These are phyloP conservation scores for Sturnus vulgaris DNA, from an alignment of 2,113 vertebrate genomes.

Conservation along the genomic window DNA sequence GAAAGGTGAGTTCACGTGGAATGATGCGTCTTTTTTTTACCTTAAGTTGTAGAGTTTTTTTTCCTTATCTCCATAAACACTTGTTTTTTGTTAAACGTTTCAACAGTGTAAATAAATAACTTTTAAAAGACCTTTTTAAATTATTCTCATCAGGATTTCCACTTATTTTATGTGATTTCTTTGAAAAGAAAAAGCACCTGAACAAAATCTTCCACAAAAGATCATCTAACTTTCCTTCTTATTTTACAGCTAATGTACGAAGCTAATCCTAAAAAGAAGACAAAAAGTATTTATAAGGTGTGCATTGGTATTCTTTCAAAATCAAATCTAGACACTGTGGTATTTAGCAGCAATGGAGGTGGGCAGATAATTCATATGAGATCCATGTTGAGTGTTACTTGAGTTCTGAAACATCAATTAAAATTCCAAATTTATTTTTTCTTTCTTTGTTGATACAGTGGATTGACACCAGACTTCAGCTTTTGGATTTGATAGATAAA, in stretches of 20 bases:
- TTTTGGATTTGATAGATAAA: conserved; percentile 61
- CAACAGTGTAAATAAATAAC: conserved; percentile 50
- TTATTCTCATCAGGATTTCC: conserved; percentile 59
- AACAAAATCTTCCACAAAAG: conserved; percentile 68
- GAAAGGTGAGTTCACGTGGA: conserved; percentile 78
- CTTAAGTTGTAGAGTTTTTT: conserved; percentile 9
- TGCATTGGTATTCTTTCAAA: conserved; percentile 69
- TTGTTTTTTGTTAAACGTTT: conserved; percentile 47
- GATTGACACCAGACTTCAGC: conserved; percentile 57
- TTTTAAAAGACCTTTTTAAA: conserved; percentile 23
- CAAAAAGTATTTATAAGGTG: conserved; percentile 96
- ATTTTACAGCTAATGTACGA: conserved; percentile 87
- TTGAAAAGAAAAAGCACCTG: conserved; percentile 66
- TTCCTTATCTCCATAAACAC: conserved; percentile 41
- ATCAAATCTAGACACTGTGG: conserved; percentile 65
- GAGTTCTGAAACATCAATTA: conserved; percentile 49
- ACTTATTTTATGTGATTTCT: conserved; percentile 65
- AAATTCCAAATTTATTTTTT: conserved; percentile 49
- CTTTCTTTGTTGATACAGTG: conserved; percentile 60
- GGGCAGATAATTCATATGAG: conserved; percentile 62
- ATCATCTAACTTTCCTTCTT: conserved; percentile 74
- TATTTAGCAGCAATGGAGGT: conserved; percentile 67
- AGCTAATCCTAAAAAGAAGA: conserved; percentile 94
- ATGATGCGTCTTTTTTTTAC: background rate
- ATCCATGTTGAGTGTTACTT: conserved; percentile 59